Conservation (phyloP, 2,113 vertebrate species). For the Nestor notabilis region DNA sequence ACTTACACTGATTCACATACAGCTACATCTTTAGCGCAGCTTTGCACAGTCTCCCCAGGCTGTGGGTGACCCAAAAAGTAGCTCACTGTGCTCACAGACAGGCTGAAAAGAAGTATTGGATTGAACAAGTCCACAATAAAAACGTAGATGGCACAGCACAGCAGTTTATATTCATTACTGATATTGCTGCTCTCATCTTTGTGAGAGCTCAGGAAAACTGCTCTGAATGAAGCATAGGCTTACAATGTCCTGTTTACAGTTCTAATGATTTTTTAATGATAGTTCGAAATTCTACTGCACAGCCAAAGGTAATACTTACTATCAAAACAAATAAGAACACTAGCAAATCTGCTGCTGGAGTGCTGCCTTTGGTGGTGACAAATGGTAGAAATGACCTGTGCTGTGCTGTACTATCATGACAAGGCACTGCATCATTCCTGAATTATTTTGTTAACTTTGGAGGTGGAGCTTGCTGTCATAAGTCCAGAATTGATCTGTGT, state of each 20-base stretch:
- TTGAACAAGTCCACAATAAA: background rate
- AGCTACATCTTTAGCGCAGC: background rate
- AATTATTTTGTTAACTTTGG: background rate
- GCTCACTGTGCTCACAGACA: background rate
- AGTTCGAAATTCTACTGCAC: background rate
- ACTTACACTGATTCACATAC: background rate
- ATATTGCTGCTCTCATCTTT: background rate
- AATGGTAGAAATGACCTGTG: background rate
- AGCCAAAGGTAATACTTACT: conserved; percentile 1
- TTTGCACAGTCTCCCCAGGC: background rate
- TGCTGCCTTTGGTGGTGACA: background rate
- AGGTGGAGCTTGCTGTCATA: background rate
- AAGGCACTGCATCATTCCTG: conserved; percentile 7
- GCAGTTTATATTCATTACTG: conserved; percentile 2
- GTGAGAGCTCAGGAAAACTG: background rate
- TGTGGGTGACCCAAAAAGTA: background rate
- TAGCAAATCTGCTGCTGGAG: background rate
- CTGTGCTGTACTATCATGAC: background rate
- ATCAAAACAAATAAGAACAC: background rate
- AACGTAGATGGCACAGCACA: background rate
- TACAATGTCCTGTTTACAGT: background rate
- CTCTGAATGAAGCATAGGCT: background rate
- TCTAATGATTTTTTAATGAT: conserved; percentile 40
- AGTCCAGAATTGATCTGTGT: background rate
- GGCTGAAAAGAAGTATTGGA: background rate